Conservation (phyloP, 2,113 vertebrate species). For the Trematomus loennbergii region DNA sequence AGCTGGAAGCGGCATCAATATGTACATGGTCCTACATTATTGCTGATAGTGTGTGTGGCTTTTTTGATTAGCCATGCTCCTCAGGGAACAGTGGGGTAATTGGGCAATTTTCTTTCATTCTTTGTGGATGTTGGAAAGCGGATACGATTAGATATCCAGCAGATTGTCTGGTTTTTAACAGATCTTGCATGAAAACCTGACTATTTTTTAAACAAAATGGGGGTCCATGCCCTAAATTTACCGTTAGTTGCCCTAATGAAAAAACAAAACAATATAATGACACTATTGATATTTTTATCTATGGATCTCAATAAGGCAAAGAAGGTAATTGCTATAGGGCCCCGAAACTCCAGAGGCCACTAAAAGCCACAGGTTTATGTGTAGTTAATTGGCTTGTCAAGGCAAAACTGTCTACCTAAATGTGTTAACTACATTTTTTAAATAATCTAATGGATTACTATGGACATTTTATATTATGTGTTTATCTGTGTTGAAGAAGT, state of each 20-base stretch:
- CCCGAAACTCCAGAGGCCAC: not conserved
- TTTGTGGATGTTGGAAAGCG: slow-evolving; percentile 10
- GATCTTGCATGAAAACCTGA: not conserved
- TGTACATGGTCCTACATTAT: slow-evolving; percentile 38
- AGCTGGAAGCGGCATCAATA: slow-evolving; percentile 48
- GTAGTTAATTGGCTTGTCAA: not conserved
- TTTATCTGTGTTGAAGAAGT: no score
- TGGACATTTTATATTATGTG: no score
- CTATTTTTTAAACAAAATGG: slow-evolving; percentile 20
- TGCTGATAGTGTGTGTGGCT: slow-evolving; percentile 43
- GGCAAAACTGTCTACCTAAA: not conserved
- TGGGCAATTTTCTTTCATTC: slow-evolving; percentile 31
- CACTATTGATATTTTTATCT: not conserved
- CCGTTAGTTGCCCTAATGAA: not conserved
- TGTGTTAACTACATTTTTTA: not conserved
- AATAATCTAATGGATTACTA: no score
- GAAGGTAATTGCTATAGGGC: not conserved
- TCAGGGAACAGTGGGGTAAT: slow-evolving; percentile 1
- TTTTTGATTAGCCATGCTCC: slow-evolving; percentile 55
- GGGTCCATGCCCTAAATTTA: not conserved
- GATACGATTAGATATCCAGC: slow-evolving; percentile 19
- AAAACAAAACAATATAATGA: not conserved
- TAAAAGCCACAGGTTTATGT: not conserved
- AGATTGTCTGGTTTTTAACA: not conserved
- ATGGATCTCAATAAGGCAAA: not conserved